Evolutionary conservation across 1,140 invertebrate genomes (phyloP).

Genomic region (Archivesica marissinica): DNA sequence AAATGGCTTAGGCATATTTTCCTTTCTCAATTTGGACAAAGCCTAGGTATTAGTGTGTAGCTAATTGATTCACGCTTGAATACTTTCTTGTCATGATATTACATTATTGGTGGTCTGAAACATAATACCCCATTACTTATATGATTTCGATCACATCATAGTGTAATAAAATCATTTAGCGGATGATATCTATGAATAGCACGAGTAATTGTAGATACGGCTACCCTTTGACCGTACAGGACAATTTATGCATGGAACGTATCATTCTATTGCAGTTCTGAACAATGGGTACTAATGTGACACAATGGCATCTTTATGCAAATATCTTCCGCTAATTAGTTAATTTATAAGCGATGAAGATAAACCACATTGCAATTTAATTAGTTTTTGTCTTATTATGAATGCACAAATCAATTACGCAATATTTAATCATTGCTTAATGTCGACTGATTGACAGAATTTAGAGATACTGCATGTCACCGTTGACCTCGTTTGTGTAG

Average conservation of each 20-base stretch:
- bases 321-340: conserved; percentile 28
- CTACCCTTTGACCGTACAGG: conserved; percentile 6
- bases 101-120: conserved; percentile 41
- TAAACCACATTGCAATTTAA: conserved; percentile 20
- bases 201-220: neutral
- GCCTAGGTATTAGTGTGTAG: neutral
- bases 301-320: conserved; percentile 33
- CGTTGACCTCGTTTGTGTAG: neutral
- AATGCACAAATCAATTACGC: conserved; percentile 33
- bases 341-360: conserved; percentile 39
- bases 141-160: conserved; percentile 12
- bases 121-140: conserved; percentile 20
- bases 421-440: neutral
- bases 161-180: neutral
- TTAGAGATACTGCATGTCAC: neutral
- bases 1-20: neutral
- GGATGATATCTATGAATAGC: neutral
- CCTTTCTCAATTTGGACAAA: neutral
- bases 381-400: conserved; percentile 18
- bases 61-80: conserved; percentile 34
- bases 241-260: neutral
- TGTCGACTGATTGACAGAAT: neutral
- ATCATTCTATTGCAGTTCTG: neutral
- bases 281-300: neutral
- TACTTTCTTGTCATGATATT: neutral